phyloP scores from a whole-genome alignment of 2,888 invertebrate genomes.

The Drosophila rubida region DNA sequence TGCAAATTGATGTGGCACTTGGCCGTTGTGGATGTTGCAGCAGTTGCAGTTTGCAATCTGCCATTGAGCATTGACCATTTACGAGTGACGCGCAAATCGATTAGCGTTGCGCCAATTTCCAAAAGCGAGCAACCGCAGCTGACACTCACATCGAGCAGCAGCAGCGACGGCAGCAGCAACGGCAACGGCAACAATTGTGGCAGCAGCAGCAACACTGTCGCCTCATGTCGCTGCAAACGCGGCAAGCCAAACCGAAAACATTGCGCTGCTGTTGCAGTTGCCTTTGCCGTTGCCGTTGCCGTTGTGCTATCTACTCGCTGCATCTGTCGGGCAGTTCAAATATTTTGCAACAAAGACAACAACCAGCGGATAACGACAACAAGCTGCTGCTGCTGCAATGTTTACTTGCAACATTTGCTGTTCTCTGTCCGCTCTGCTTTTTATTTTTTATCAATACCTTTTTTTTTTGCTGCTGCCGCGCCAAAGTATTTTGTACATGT shows the following conservation, averaged over 20 bases:
- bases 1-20: conserved; percentile 1
- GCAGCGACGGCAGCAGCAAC: conserved; percentile 8
- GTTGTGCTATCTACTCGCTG: conserved; percentile 26
- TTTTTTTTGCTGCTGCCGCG: conserved; percentile 25
- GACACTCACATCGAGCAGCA: conserved; percentile 37
- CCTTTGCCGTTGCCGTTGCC: conserved; percentile 13
- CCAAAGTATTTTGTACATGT: conserved; percentile 77
- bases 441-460: conserved; percentile 12
- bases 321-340: conserved; percentile 22
- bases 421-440: background rate
- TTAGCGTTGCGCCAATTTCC: conserved; percentile 52
- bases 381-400: background rate
- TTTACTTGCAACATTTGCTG: conserved; percentile 32
- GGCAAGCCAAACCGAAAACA: conserved; percentile 48
- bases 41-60: conserved; percentile 10
- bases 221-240: conserved; percentile 52
- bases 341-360: conserved; percentile 26
- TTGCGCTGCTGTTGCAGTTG: conserved; percentile 38
- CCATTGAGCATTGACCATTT: conserved; percentile 31
- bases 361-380: conserved; percentile 1
- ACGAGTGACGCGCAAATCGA: conserved; percentile 54
- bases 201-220: conserved; percentile 25
- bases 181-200: background rate
- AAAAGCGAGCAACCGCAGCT: conserved; percentile 47
- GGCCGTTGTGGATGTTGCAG: background rate